Conservation (phyloP, 2,113 vertebrate genomes). For the Formicarius rufipectus region DNA sequence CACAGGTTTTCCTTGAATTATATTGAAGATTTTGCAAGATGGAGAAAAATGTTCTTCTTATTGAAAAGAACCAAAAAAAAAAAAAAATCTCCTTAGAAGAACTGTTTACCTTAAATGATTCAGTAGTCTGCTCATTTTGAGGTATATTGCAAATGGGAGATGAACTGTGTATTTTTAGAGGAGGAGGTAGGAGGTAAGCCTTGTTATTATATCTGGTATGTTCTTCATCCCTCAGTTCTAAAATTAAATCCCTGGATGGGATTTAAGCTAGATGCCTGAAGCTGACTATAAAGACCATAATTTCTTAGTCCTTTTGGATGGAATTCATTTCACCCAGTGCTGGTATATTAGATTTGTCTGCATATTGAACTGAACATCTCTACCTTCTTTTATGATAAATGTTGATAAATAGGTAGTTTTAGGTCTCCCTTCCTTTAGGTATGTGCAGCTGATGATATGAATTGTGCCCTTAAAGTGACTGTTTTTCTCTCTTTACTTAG, state of each 20-base stretch:
- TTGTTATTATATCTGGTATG: constrained; percentile 33
- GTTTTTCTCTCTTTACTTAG: neutral
- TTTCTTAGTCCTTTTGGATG: neutral
- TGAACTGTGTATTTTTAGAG: constrained; percentile 54
- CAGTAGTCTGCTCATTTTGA: neutral
- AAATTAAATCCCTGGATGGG: constrained; percentile 42
- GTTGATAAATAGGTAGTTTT: neutral
- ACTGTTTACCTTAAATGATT: constrained; percentile 3
- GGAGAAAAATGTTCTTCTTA: neutral
- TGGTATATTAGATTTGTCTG: neutral
- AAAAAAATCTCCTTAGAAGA: neutral
- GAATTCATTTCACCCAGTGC: neutral
- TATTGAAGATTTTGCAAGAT: neutral
- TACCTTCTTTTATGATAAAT: neutral
- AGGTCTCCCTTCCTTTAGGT: neutral
- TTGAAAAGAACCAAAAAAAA: neutral
- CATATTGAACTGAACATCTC: neutral
- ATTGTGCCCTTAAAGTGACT: neutral
- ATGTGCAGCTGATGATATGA: neutral
- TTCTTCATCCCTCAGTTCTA: constrained; percentile 30
- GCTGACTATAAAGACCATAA: neutral
- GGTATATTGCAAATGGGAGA: constrained; percentile 10
- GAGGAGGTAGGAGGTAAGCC: constrained; percentile 34
- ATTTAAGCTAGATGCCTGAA: constrained; percentile 24
- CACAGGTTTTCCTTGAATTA: neutral